Base-by-base conservation (phyloP, 2,888 invertebrate genomes). In the Cloeon dipterum region DNA sequence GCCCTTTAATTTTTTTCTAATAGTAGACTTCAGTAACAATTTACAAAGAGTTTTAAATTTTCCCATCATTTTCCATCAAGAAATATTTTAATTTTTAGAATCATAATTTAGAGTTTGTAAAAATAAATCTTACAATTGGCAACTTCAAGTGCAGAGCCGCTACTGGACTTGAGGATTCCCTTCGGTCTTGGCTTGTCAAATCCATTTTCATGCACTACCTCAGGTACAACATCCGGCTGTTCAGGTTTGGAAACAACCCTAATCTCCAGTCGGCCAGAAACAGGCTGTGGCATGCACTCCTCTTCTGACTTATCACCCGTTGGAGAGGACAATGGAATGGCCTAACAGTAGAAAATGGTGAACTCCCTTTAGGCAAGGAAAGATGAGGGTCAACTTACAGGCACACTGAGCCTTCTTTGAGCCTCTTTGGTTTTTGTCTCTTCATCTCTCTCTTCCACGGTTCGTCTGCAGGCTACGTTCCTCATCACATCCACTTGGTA, bases 401-500 rank as follows among this genome's bases (percentile, higher is more conserved):
- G 60, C 41, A 54, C 50, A 46, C 52, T 62, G 2, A 53, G 51
- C 41, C 57, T 34, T 18, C 37, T 39, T n/a, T n/a, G n/a, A n/a
- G n/a, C n/a, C 36, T 45, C 43, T 29, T 41, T 44, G 14, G 44
- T 39, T 16, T 44, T 44, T 35, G 44, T 40, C 34, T 39, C 40
- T 38, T 44, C 42, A 36, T 46, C 45, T 32, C 45, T 46, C 41
- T 47, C 49, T 32, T 40, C 39, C 11, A 41, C 50, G 45, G 56
- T 56, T 46, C 62, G 63, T 26, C 73, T 63, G 14, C 71, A 65
- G 26, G 72, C 71, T 43, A 82, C 70, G 52, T 82, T 81, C 35
- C 83, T 60, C 65, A 77, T 76, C 33, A 83, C 74, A 57, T 88
- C 86, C 44, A 86, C 72, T 39, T 74, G 68, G 59, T 81, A 86